These are phyloP conservation scores for Vulpes lagopus DNA, from an alignment of 2,113 vertebrate species.

Conservation along the genomic window DNA sequence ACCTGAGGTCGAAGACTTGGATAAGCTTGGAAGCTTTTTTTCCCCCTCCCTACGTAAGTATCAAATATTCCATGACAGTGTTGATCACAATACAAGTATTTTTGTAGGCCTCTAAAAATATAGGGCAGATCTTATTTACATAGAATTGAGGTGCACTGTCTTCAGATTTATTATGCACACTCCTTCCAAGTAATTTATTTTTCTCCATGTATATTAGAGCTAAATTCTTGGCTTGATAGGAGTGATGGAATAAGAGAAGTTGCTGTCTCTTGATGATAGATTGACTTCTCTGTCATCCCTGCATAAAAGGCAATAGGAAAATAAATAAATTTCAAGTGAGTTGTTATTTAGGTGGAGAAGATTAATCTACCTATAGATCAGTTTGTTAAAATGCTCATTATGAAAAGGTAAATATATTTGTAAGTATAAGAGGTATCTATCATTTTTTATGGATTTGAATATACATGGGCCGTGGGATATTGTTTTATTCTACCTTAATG, in stretches of 20 bases:
- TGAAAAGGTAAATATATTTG: neutral
- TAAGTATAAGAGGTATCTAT: neutral
- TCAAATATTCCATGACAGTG: neutral
- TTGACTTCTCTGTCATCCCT: neutral
- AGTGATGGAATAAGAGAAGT: neutral
- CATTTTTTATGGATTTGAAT: constrained; percentile 41
- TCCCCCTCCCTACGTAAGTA: neutral
- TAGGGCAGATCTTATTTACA: constrained; percentile 12
- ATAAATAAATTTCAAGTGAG: constrained; percentile 1
- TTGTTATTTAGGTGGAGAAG: constrained; percentile 47
- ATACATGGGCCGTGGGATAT: neutral
- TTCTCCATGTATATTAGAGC: neutral
- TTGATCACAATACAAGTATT: neutral
- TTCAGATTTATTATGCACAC: constrained; percentile 21
- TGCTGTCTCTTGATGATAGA: neutral
- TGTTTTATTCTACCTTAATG: constrained; percentile 41
- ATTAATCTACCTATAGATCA: neutral
- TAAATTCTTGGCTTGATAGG: constrained; percentile 32
- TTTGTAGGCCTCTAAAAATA: neutral
- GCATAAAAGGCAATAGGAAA: neutral
- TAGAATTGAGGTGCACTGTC: neutral
- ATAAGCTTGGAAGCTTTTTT: neutral
- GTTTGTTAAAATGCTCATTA: constrained; percentile 15
- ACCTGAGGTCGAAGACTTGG: neutral
- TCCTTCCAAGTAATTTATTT: constrained; percentile 19